These are phyloP conservation scores for Cryptocephalus primarius DNA, from an alignment of 2,888 invertebrate species.

Conservation along the genomic window DNA sequence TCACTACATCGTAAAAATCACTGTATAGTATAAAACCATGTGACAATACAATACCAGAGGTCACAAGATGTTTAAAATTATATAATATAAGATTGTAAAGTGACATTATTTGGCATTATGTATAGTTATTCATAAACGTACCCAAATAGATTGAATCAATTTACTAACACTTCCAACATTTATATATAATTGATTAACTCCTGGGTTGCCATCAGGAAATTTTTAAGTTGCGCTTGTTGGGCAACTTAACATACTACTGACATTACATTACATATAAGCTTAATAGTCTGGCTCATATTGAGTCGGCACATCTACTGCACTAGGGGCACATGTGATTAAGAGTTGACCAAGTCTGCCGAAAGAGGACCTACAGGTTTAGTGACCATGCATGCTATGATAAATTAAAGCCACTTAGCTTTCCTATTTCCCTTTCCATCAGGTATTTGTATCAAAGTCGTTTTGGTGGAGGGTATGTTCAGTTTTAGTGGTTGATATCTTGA, in stretches of 20 bases:
- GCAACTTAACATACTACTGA: no score
- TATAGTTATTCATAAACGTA: not conserved
- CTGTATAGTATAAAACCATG: no score
- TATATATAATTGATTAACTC: not conserved
- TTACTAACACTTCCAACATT: no score
- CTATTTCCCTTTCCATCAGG: not conserved
- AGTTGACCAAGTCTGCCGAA: not conserved
- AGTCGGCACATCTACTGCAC: not conserved
- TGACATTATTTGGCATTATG: no score
- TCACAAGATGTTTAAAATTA: no score
- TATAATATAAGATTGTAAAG: no score
- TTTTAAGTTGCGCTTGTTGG: no score
- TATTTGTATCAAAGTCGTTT: not conserved
- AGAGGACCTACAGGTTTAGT: not conserved
- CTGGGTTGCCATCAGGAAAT: not conserved
- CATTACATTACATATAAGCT: no score
- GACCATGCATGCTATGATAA: no score
- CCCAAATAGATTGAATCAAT: not conserved
- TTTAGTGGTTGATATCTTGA: not conserved
- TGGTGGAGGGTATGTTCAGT: not conserved
- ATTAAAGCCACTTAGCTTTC: not conserved
- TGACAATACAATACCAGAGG: no score
- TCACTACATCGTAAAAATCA: no score
- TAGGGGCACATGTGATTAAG: not conserved
- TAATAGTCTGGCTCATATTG: no score